These are phyloP conservation scores for Gallinago solitaria DNA, from an alignment of 2,797 vertebrate species.

Conservation along the genomic window DNA sequence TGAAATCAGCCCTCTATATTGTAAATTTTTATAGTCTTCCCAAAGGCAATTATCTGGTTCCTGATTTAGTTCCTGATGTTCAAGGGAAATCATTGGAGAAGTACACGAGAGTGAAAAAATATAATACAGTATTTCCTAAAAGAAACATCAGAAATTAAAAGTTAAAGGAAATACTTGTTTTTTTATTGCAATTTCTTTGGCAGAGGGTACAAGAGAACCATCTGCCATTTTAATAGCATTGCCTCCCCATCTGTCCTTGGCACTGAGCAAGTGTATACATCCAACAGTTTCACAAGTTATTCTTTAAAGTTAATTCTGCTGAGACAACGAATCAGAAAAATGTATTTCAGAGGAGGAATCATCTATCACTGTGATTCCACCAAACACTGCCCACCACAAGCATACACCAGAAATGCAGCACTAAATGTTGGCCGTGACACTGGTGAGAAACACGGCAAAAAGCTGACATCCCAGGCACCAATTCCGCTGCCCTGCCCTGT, in stretches of 20 bases:
- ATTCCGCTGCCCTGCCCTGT: neutral
- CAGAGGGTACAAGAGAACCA: neutral
- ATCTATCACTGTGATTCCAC: fast-evolving
- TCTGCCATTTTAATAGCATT: neutral
- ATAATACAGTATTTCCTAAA: neutral
- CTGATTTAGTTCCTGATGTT: neutral
- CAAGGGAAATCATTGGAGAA: neutral
- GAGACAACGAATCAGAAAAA: neutral
- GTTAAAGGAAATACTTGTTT: neutral
- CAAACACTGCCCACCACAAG: neutral
- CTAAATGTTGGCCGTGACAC: fast-evolving
- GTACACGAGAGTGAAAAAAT: neutral
- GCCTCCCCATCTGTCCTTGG: neutral
- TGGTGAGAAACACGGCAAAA: neutral
- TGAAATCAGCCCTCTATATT: neutral
- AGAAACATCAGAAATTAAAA: neutral
- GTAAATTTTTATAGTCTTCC: neutral
- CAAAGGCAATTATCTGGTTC: neutral
- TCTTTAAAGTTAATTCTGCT: neutral
- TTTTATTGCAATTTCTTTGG: neutral
- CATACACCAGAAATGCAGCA: neutral
- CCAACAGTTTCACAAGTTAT: neutral
- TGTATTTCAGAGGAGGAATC: neutral
- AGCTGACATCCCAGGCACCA: neutral
- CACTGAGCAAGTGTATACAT: neutral